A percentile compares a stretch with the other conserved stretches of the same genome.
Conservation (phyloP, 2,888 invertebrate species). For the Ectemnius continuus region DNA sequence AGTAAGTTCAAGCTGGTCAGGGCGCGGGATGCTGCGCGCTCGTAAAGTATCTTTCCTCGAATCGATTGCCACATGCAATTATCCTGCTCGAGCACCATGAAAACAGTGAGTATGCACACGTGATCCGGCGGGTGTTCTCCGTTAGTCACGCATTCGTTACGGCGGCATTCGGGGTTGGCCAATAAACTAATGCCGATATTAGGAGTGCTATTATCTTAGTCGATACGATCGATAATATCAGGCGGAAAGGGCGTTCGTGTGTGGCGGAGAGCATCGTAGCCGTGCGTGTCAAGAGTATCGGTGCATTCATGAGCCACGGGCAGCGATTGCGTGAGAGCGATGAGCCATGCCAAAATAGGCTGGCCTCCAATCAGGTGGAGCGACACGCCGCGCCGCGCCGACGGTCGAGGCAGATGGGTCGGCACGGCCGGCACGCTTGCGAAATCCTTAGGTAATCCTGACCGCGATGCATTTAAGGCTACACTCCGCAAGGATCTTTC, state of each 20-base stretch:
- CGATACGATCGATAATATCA: constrained; percentile 52
- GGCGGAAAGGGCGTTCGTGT: constrained; percentile 38
- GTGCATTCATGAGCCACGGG: constrained; percentile 47
- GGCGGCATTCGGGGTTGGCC: constrained; percentile 26
- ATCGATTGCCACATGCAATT: neutral
- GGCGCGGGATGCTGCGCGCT: neutral
- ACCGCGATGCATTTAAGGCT: constrained; percentile 52
- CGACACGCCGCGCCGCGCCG: constrained; percentile 27
- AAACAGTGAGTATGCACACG: neutral
- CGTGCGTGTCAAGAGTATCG: constrained; percentile 14
- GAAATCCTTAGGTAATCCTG: constrained; percentile 62
- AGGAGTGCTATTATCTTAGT: constrained; percentile 63
- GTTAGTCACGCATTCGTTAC: constrained; percentile 43
- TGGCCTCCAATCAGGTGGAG: constrained; percentile 63
- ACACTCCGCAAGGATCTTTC: constrained; percentile 45
- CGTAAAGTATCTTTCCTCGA: neutral
- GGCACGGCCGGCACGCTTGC: constrained; percentile 37
- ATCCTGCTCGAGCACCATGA: neutral
- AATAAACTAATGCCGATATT: constrained; percentile 54
- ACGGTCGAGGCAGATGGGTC: constrained; percentile 63
- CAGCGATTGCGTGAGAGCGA: constrained; percentile 61
- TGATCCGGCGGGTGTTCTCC: constrained; percentile 15
- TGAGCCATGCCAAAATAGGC: constrained; percentile 64
- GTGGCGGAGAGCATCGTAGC: constrained; percentile 41
- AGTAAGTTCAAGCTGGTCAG: neutral